A percentile compares a stretch with the other conserved stretches of the same genome.
Evolutionary conservation across 2,888 invertebrate species (phyloP).

Genomic region (Agrenia bidenticulata): DNA sequence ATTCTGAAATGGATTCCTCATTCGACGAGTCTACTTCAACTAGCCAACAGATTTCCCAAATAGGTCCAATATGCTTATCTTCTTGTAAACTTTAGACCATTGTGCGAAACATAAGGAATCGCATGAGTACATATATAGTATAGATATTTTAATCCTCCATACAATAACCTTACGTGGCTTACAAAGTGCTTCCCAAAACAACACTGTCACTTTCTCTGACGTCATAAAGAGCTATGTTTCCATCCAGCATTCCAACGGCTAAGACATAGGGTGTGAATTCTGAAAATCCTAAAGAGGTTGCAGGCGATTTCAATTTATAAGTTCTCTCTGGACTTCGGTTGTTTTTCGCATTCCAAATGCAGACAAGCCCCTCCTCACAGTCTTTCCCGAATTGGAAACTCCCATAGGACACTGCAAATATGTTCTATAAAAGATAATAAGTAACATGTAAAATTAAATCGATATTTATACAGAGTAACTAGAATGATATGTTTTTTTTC

Average conservation of each 20-base stretch:
- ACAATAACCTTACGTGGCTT: conserved; percentile 7
- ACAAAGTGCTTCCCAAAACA: conserved; percentile 33
- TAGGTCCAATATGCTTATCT: conserved; percentile 47
- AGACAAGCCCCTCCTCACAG: conserved; percentile 63
- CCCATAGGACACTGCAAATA: conserved; percentile 76
- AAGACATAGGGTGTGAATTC: conserved; percentile 67
- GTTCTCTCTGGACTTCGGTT: conserved; percentile 70
- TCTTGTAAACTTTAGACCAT: conserved; percentile 6
- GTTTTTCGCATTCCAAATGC: conserved; percentile 75
- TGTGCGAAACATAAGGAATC: not conserved
- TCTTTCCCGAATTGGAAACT: conserved; percentile 64
- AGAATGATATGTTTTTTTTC: too few relatives aligned
- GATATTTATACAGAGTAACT: too few relatives aligned
- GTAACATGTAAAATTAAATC: too few relatives aligned
- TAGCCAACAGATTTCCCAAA: conserved; percentile 52
- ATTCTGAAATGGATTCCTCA: conserved; percentile 43
- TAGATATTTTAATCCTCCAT: not conserved
- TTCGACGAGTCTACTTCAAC: conserved; percentile 41
- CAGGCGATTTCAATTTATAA: conserved; percentile 65
- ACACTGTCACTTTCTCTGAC: conserved; percentile 58
- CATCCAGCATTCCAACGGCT: conserved; percentile 74
- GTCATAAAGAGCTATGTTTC: conserved; percentile 70
- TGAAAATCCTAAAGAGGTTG: conserved; percentile 72
- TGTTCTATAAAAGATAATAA: conserved; percentile 57
- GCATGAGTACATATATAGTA: not conserved